Evolutionary conservation across 2,888 invertebrate genomes (phyloP).

Genomic region (Palloptera scutellata): DNA sequence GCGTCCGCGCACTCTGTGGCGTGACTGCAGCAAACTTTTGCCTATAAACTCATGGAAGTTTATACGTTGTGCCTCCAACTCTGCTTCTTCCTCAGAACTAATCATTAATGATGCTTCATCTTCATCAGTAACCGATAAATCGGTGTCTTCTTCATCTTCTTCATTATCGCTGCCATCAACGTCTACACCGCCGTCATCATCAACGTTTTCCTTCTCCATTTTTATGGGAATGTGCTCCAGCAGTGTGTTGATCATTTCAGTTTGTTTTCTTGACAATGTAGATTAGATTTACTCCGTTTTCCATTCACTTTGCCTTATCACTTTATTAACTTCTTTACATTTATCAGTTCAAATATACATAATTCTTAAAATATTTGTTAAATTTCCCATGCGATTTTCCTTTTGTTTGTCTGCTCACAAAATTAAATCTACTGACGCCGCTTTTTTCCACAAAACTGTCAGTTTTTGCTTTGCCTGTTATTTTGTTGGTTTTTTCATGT

Average conservation of each 20-base stretch:
- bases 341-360: background rate
- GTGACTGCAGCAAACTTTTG: conserved; percentile 30
- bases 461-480: conserved; percentile 29
- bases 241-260: conserved; percentile 51
- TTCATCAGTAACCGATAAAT: conserved; percentile 42
- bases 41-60: conserved; percentile 48
- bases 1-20: conserved; percentile 27
- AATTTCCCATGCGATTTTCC: conserved; percentile 2
- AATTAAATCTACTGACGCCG: conserved; percentile 58
- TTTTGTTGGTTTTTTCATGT: conserved; percentile 35
- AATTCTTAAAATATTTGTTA: conserved; percentile 5
- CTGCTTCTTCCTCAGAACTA: conserved; percentile 59
- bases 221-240: conserved; percentile 51
- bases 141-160: conserved; percentile 43
- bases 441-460: conserved; percentile 43
- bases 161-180: conserved; percentile 28
- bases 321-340: background rate
- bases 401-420: conserved; percentile 27
- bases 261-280: conserved; percentile 14
- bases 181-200: conserved; percentile 20
- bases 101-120: conserved; percentile 52
- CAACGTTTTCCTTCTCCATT: conserved; percentile 39
- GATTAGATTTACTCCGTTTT: background rate
- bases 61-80: conserved; percentile 57
- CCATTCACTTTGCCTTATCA: conserved; percentile 3